Evolutionary conservation across 2,888 invertebrate species (phyloP).

Genomic region (Furcula furcula): DNA sequence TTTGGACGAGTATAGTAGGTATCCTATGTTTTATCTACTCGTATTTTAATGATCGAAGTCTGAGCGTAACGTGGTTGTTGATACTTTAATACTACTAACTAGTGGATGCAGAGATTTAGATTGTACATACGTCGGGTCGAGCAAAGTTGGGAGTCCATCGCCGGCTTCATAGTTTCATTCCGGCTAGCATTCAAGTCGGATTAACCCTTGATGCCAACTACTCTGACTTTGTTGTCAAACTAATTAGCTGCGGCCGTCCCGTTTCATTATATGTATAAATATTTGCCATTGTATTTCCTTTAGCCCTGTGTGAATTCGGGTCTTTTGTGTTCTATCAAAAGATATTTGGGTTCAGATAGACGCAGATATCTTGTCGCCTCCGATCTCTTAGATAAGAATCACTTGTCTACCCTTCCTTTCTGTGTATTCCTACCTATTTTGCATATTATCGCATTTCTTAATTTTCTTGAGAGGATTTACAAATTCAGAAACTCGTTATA

Average conservation of each 20-base stretch:
- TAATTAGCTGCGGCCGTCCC: slow-evolving; percentile 30
- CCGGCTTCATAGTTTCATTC: slow-evolving; percentile 37
- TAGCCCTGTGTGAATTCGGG: slow-evolving; percentile 4
- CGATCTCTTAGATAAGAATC: slow-evolving; percentile 24
- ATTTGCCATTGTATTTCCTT: slow-evolving; percentile 19
- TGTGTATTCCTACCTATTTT: slow-evolving; percentile 9
- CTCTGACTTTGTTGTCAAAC: slow-evolving; percentile 36
- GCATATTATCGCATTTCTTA: slow-evolving; percentile 8
- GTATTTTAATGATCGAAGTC: no score
- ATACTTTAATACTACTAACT: slow-evolving; percentile 45
- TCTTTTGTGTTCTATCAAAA: slow-evolving; percentile 11
- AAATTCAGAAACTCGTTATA: slow-evolving; percentile 32
- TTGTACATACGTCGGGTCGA: slow-evolving; percentile 38
- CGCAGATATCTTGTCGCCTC: slow-evolving; percentile 20
- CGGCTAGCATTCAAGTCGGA: slow-evolving; percentile 36
- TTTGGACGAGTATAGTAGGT: no score
- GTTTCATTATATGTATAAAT: slow-evolving; percentile 17
- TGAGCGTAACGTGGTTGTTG: slow-evolving; percentile 38
- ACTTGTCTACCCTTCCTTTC: slow-evolving; percentile 24
- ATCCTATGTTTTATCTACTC: no score
- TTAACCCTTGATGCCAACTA: slow-evolving; percentile 45
- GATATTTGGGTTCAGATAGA: slow-evolving; percentile 16
- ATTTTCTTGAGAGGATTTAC: slow-evolving; percentile 13
- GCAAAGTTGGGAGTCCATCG: slow-evolving; percentile 41
- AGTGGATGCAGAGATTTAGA: slow-evolving; percentile 44